phyloP scores from a whole-genome alignment of 2,797 vertebrate genomes.

The Aplochiton taeniatus region DNA sequence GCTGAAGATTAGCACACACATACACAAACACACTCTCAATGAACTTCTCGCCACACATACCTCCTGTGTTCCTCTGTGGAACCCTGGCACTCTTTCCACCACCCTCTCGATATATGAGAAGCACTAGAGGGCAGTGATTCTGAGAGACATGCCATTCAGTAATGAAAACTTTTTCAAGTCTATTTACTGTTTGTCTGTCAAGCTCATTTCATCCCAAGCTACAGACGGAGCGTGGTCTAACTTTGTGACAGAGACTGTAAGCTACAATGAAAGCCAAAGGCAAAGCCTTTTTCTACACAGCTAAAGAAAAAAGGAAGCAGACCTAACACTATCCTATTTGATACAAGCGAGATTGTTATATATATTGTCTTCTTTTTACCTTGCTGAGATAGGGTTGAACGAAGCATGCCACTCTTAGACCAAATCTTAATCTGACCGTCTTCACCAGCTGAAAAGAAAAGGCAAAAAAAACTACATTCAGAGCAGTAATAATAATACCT shows the following conservation, averaged over 20 bases:
- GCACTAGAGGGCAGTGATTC: conserved; percentile 24
- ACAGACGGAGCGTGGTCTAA: too few species aligned
- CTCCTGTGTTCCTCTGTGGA: background rate
- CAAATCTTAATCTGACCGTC: conserved; percentile 98
- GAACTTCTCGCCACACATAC: background rate
- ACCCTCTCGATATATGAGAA: conserved; percentile 7
- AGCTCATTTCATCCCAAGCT: too few species aligned
- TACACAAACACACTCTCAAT: background rate
- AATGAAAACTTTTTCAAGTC: too few species aligned
- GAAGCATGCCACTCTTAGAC: conserved; percentile 98
- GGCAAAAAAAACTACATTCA: conserved; percentile 7
- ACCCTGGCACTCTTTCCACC: conserved; percentile 1
- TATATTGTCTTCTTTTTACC: conserved; percentile 72
- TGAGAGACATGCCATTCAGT: background rate
- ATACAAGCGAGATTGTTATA: too few species aligned
- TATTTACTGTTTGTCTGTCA: too few species aligned
- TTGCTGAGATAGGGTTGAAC: conserved; percentile 91
- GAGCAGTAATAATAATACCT: background rate
- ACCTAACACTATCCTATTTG: too few species aligned
- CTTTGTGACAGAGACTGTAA: too few species aligned
- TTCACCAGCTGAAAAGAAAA: conserved; percentile 81
- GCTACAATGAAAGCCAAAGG: too few species aligned
- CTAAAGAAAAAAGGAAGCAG: too few species aligned
- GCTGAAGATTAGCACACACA: conserved; percentile 2
- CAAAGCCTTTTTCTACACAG: too few species aligned